Evolutionary conservation across 1,140 invertebrate species (phyloP), one percentile per base, ranked within the genome.

Genomic region (Centruroides sculpturatus): DNA sequence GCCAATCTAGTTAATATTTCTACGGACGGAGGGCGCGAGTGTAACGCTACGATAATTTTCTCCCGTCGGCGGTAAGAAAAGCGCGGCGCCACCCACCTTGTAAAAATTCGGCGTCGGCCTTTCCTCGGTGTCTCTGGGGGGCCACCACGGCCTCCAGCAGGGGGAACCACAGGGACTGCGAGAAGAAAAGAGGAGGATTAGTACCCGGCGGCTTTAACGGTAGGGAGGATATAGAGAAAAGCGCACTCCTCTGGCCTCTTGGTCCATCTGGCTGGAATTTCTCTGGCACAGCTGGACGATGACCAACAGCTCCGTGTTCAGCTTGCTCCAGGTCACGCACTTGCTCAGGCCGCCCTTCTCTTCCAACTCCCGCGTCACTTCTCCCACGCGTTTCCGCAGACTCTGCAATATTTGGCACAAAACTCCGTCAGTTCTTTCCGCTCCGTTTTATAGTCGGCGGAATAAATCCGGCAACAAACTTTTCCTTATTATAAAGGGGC

Each of bases 121-220:
- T 61, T 71, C 66, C 47, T 63, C 72, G 72, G 59, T 71, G 73
- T 56, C 75, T 71, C 54, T 77, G 76, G n/a, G 78, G 76, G 23
- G 70, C 63, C 69, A 80, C 74, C 35, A 80, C 66, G 5, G 73
- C 65, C 58, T 81, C 78, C 5, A 81, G 69, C 34, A 81, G 67
- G 11, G 76, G 76, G 64, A 81, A 77, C 79, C 80, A 81, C 13
- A 81, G 62, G 23, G 71, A 68, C 73, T 76, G 34, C 35, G 60
- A 63, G 34, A 23, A 23, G 23, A 23, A 23, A 23, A 23, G 0
- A 23, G 23, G 23, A 23, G 23, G 23, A 23, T 23, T 23, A 23
- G 23, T 23, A 23, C 2, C 23, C 23, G 23, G 23, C 23, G 23
- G 23, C 23, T 23, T 23, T 23, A 23, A 23, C 23, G 23, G 23